Evolutionary conservation across 2,888 invertebrate species (phyloP).

Genomic region (Prosapia bicincta): DNA sequence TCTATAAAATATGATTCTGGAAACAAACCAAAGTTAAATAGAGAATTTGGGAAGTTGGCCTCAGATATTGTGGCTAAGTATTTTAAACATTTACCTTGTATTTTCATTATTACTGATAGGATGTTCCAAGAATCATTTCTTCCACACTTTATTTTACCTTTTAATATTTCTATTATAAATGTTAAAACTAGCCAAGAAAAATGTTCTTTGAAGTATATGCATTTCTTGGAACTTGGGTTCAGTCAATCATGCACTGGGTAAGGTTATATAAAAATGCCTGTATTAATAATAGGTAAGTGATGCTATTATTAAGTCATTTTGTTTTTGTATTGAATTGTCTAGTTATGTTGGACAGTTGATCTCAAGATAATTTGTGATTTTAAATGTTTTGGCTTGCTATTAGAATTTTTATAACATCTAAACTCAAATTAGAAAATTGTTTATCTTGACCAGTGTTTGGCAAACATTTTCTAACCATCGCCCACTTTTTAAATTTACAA

Average conservation of each 20-base stretch:
- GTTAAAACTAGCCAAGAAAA: neutral
- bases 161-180: neutral
- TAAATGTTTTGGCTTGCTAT: too few relatives aligned
- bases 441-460: too few relatives aligned
- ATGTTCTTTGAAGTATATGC: neutral
- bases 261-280: neutral
- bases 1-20: neutral
- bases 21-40: neutral
- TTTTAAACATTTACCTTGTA: neutral
- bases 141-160: neutral
- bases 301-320: too few relatives aligned
- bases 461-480: too few relatives aligned
- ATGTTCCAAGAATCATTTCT: neutral
- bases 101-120: neutral
- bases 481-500: too few relatives aligned
- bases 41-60: neutral
- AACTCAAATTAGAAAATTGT: too few relatives aligned
- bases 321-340: too few relatives aligned
- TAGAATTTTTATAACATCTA: too few relatives aligned
- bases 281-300: too few relatives aligned
- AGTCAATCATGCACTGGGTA: neutral
- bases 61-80: neutral
- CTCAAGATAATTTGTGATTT: too few relatives aligned
- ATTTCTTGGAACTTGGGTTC: neutral
- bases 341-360: too few relatives aligned